Base-by-base conservation (phyloP, 2,888 invertebrate genomes). In the Gortyna flavago region DNA sequence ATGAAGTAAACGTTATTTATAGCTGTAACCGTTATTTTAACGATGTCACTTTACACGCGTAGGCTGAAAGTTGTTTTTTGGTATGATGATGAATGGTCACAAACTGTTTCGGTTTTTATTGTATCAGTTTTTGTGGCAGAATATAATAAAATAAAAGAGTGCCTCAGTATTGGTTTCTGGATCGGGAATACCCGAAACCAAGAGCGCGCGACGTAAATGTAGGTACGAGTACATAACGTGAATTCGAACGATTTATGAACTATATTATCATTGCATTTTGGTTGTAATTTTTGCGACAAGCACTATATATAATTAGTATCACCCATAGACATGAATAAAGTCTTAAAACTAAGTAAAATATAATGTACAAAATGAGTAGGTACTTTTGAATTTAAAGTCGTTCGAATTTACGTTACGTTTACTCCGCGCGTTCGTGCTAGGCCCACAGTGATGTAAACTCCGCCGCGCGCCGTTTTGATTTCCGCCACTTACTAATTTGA, bases 1-100 rank as follows among this genome's bases (percentile, higher is more conserved):
- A 88, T 83, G 85, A 87, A 77, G 73, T 81, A 80, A 82, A 48
- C 66, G 83, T 88, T 88, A 88, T 89, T 89, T 88, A 88, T 81
- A 64, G 73, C 72, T 48, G 38, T 64, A 77, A 79, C 79, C 78
- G 83, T 89, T 89, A 88, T 89, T 86, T 88, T 80, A 88, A 89
- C 88, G 81, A 78, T 77, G 67, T 67, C 85, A 87, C 71, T 87
- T 78, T 85, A 85, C 77, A 66, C 76, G 66, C 77, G 87, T 77
- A 71, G 54, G 81, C 87, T 84, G 35, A 74, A 84, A 61, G 74
- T 80, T 85, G 72, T 11, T 80, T 48, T 51, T 51, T 38, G 13
- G 21, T 51, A 29, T n/a, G 54, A 59, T 73, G 72, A 79, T 48
- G 62, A 38, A 75, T 69, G 51, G 13, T 66, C 44, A 74, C 21